Evolutionary conservation across 2,113 vertebrate species (phyloP).

Genomic region (Blennius ocellaris): DNA sequence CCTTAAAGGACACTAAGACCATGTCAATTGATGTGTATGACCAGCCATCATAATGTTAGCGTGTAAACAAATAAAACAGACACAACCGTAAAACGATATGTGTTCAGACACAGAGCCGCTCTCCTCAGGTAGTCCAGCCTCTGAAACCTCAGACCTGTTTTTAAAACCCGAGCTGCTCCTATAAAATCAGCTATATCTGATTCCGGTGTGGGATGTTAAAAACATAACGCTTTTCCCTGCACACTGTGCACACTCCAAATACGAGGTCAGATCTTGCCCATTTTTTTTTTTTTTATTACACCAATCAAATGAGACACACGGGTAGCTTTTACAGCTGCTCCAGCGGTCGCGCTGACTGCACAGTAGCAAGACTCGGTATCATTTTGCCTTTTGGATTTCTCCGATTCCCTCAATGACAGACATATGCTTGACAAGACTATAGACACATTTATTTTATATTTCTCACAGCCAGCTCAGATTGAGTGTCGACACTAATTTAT

Average conservation of each 20-base stretch:
- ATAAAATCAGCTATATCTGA: constrained; percentile 23
- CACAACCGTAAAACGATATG: constrained; percentile 10
- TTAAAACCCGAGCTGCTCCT: constrained; percentile 15
- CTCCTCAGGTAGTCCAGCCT: constrained; percentile 20
- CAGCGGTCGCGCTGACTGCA: constrained; percentile 48
- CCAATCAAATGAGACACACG: constrained; percentile 51
- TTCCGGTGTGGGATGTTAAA: constrained; percentile 29
- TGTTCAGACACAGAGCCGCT: constrained; percentile 14
- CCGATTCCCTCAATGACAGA: constrained; percentile 28
- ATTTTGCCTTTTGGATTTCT: constrained; percentile 50
- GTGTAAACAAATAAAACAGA: background rate
- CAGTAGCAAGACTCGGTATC: constrained; percentile 48
- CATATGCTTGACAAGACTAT: constrained; percentile 37
- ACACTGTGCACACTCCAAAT: constrained; percentile 54
- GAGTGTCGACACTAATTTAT: constrained; percentile 46
- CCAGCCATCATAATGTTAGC: no score
- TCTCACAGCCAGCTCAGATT: constrained; percentile 24
- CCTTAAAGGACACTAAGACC: no score
- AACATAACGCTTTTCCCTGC: constrained; percentile 44
- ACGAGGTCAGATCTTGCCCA: constrained; percentile 72
- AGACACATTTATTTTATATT: constrained; percentile 7
- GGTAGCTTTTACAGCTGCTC: constrained; percentile 65
- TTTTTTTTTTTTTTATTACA: constrained; percentile 43
- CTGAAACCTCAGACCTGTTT: constrained; percentile 14
- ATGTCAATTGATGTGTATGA: no score